These are phyloP conservation scores for Rafetus swinhoei DNA, from an alignment of 2,113 vertebrate species.

Conservation along the genomic window DNA sequence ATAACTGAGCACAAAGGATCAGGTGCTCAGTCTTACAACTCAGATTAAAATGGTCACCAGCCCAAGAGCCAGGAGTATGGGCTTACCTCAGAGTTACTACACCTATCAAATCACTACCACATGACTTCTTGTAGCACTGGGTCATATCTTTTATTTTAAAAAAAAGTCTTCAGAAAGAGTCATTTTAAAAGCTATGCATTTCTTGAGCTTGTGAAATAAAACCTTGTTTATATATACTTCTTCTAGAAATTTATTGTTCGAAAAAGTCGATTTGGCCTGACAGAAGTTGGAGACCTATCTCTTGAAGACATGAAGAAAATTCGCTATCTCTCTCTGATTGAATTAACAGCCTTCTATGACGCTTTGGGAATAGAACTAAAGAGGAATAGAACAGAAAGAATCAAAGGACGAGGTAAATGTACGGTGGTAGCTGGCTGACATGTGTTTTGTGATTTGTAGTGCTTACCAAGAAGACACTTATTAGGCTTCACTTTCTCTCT, in stretches of 20 bases:
- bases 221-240: not conserved
- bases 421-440: not conserved
- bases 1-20: not conserved
- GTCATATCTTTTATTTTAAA: not conserved
- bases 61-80: not conserved
- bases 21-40: not conserved
- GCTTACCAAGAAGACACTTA: fast-evolving
- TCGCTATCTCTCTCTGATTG: conserved; percentile 87
- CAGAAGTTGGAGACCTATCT: conserved; percentile 86
- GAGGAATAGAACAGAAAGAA: conserved; percentile 81
- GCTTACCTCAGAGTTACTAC: not conserved
- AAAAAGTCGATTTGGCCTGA: conserved; percentile 85
- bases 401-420: conserved; percentile 84
- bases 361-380: conserved; percentile 87
- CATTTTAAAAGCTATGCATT: not conserved
- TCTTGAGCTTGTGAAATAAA: conserved; percentile 4
- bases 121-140: fast-evolving
- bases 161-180: not conserved
- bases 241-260: conserved; percentile 82
- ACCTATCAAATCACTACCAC: not conserved
- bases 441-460: fast-evolving
- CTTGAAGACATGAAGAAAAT: conserved; percentile 91
- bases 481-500: not conserved
- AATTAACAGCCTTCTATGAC: conserved; percentile 88
- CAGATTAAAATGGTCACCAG: not conserved